Percentiles rank a stretch among this genome's conserved stretches.
Conservation (phyloP, 2,888 invertebrate genomes). For the Cephus rjabovi region DNA sequence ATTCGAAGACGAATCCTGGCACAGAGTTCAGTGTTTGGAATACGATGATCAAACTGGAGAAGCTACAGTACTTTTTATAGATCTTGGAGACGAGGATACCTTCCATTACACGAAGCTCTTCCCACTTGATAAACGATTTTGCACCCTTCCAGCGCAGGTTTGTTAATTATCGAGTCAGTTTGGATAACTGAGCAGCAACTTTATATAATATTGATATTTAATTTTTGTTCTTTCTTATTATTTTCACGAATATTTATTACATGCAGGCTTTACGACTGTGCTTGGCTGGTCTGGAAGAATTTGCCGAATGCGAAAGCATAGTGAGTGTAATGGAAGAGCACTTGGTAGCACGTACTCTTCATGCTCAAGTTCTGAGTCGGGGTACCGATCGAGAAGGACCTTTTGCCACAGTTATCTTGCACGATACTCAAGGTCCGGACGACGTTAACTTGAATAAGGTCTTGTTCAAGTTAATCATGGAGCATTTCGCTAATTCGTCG, state of each 20-base stretch:
- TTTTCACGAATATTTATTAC: slow-evolving; percentile 9
- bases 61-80: slow-evolving; percentile 73
- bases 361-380: slow-evolving; percentile 68
- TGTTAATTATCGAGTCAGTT: slow-evolving; percentile 17
- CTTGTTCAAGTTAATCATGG: slow-evolving; percentile 70
- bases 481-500: slow-evolving; percentile 61
- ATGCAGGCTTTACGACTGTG: slow-evolving; percentile 76
- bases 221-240: neutral
- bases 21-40: slow-evolving; percentile 65
- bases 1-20: slow-evolving; percentile 65
- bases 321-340: slow-evolving; percentile 59
- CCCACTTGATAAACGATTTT: slow-evolving; percentile 74
- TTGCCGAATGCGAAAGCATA: slow-evolving; percentile 65
- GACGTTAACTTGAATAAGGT: slow-evolving; percentile 76
- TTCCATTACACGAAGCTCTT: slow-evolving; percentile 71
- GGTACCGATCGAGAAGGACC: slow-evolving; percentile 66
- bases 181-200: neutral
- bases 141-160: slow-evolving; percentile 77
- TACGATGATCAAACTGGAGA: slow-evolving; percentile 36
- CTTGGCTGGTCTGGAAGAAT: slow-evolving; percentile 78
- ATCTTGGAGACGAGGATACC: slow-evolving; percentile 78
- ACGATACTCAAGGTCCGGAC: slow-evolving; percentile 74
- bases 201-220: neutral
- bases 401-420: slow-evolving; percentile 72
- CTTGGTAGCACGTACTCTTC: slow-evolving; percentile 71